Percentiles rank a stretch among this genome's conserved stretches.
Conservation (phyloP, 2,113 vertebrate genomes). For the Polyodon spathula region DNA sequence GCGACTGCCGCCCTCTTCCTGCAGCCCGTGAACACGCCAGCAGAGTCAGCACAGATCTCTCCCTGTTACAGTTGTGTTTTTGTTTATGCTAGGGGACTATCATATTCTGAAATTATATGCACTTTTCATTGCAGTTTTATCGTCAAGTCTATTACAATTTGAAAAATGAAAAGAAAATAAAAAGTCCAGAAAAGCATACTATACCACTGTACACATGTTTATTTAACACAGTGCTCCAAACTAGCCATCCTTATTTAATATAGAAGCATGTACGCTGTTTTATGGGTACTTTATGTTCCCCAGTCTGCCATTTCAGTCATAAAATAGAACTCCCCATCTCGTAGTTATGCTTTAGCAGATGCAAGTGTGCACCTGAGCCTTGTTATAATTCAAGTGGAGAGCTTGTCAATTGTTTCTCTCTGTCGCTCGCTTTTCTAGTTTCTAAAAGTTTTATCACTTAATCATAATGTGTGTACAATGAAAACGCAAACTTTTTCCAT, state of each 20-base stretch:
- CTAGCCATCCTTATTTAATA: not conserved
- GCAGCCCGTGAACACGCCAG: no score
- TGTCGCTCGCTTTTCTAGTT: not conserved
- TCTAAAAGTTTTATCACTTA: not conserved
- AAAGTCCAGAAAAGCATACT: slow-evolving; percentile 5
- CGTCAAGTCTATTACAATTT: no score
- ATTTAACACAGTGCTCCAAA: slow-evolving; percentile 25
- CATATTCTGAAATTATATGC: not conserved
- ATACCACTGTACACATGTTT: slow-evolving; percentile 19
- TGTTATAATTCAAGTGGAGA: slow-evolving; percentile 7
- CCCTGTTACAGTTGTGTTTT: no score
- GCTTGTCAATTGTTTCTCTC: not conserved
- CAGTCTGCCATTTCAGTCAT: slow-evolving; percentile 40
- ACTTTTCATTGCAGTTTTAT: no score
- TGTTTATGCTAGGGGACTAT: not conserved
- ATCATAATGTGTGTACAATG: not conserved
- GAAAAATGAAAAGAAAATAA: not conserved
- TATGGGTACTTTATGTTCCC: slow-evolving; percentile 46
- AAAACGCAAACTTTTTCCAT: no score
- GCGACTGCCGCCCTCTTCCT: no score
- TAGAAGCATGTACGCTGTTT: slow-evolving; percentile 39
- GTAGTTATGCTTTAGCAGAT: slow-evolving; percentile 22
- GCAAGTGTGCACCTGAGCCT: slow-evolving; percentile 1
- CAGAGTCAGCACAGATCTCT: no score
- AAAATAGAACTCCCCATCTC: slow-evolving; percentile 31